A percentile compares a stretch with the other conserved stretches of the same genome.
Evolutionary conservation across 1,140 invertebrate species (phyloP).

Genomic region (Drepana arcuata): DNA sequence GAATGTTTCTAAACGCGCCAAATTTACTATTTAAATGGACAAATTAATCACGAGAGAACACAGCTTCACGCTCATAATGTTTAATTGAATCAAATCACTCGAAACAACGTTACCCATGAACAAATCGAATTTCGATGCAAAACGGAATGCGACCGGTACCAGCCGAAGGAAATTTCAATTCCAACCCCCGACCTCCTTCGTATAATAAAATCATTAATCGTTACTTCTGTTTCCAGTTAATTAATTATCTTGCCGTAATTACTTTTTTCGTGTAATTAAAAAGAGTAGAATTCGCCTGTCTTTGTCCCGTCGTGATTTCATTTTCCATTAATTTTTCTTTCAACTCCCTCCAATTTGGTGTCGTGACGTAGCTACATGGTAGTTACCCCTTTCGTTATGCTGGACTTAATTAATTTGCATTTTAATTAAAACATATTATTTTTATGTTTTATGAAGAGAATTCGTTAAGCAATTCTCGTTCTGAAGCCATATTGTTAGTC

Average conservation of each 20-base stretch:
- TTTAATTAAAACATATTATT: conserved; percentile 66
- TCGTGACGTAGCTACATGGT: conserved; percentile 58
- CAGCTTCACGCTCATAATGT: conserved; percentile 31
- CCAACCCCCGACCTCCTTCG: conserved; percentile 51
- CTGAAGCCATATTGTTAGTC: neutral
- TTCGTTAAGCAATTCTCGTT: conserved; percentile 20
- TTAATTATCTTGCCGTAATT: conserved; percentile 72
- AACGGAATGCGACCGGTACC: conserved; percentile 23
- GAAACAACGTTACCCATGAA: conserved; percentile 35
- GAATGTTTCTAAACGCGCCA: conserved; percentile 2
- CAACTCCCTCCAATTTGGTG: conserved; percentile 61
- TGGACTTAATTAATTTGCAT: conserved; percentile 65
- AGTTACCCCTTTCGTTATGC: conserved; percentile 64
- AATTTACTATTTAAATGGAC: conserved; percentile 8
- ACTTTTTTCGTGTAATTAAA: conserved; percentile 72
- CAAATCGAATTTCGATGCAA: conserved; percentile 38
- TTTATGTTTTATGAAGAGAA: conserved; percentile 25
- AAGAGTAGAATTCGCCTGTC: conserved; percentile 70
- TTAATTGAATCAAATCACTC: conserved; percentile 52
- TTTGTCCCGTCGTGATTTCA: conserved; percentile 68
- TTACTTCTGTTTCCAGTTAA: conserved; percentile 71
- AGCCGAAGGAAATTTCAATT: conserved; percentile 57
- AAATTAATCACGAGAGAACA: conserved; percentile 21
- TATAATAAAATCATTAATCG: conserved; percentile 72
- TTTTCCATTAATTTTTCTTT: conserved; percentile 72